These are phyloP conservation scores for Drosophila meridionalis DNA, from an alignment of 2,888 invertebrate genomes.

Conservation along the genomic window DNA sequence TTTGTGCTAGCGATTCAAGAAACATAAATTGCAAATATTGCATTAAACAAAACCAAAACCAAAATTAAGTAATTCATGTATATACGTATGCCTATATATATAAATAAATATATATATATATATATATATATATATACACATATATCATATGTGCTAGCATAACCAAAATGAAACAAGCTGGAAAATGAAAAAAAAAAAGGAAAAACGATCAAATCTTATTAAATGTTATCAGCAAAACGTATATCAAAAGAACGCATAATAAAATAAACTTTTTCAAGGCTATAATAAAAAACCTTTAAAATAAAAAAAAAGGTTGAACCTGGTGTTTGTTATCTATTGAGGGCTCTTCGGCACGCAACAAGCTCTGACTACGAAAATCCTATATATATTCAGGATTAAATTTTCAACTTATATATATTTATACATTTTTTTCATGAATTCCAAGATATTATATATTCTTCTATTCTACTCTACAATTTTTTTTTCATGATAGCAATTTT, in stretches of 20 bases:
- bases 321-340: neutral
- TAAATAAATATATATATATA: slow-evolving; percentile 12
- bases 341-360: neutral
- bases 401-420: too few relatives aligned
- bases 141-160: slow-evolving; percentile 51
- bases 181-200: slow-evolving; percentile 6
- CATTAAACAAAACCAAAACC: slow-evolving; percentile 25
- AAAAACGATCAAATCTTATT: slow-evolving; percentile 58
- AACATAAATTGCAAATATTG: slow-evolving; percentile 37
- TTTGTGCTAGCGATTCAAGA: slow-evolving; percentile 37
- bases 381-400: too few relatives aligned
- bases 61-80: slow-evolving; percentile 28
- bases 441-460: too few relatives aligned
- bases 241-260: slow-evolving; percentile 63
- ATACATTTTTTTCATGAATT: neutral
- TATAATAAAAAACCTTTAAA: slow-evolving; percentile 53
- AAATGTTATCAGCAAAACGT: slow-evolving; percentile 60
- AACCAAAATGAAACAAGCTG: slow-evolving; percentile 47
- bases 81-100: slow-evolving; percentile 39
- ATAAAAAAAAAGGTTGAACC: neutral
- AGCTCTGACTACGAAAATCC: too few relatives aligned
- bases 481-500: too few relatives aligned
- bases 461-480: too few relatives aligned
- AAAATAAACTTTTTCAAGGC: slow-evolving; percentile 59
- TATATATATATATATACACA: slow-evolving; percentile 22